These are phyloP conservation scores for Pelusios castaneus DNA, from an alignment of 2,113 vertebrate species.

Conservation along the genomic window DNA sequence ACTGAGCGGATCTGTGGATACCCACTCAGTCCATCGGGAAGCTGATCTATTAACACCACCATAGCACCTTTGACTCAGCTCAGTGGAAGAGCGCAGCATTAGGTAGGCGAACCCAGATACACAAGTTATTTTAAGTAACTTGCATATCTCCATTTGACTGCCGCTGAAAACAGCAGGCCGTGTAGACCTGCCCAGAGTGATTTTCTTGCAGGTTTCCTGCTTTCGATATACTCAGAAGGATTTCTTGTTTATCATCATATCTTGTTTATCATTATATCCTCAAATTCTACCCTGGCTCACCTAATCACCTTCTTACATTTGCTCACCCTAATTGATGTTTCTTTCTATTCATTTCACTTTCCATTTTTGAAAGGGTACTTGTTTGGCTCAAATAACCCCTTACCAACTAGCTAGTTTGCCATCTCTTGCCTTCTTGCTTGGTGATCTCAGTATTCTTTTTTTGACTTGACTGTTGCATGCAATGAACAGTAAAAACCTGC, in stretches of 20 bases:
- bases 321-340: neutral
- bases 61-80: too few relatives aligned
- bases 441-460: accelerated
- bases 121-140: too few relatives aligned
- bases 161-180: too few relatives aligned
- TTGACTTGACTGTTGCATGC: neutral
- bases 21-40: too few relatives aligned
- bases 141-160: too few relatives aligned
- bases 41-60: too few relatives aligned
- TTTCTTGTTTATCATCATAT: neutral
- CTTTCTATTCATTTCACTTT: neutral
- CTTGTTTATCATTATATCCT: neutral
- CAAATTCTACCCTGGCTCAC: neutral
- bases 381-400: neutral
- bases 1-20: too few relatives aligned
- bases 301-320: neutral
- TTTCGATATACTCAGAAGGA: neutral
- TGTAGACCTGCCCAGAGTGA: neutral
- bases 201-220: neutral
- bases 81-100: too few relatives aligned
- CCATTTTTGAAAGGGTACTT: neutral
- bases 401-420: neutral
- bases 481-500: neutral
- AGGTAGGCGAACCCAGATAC: too few relatives aligned
- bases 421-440: neutral